phyloP scores from a whole-genome alignment of 2,797 vertebrate genomes.

The Philypnodon macrostomus region DNA sequence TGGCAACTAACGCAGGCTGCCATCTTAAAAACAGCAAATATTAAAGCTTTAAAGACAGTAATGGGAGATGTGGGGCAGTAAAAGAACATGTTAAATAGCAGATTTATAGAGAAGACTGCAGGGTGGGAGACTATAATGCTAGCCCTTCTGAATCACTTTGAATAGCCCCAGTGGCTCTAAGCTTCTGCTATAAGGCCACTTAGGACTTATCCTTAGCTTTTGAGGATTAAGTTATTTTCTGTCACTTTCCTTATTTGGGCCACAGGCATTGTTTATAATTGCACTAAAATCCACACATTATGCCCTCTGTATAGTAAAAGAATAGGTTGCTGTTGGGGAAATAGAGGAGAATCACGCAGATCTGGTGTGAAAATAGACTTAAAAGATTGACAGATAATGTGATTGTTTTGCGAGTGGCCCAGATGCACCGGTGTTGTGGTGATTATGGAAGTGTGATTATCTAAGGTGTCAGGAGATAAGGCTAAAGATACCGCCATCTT shows the following conservation, averaged over 20 bases:
- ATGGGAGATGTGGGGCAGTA: conserved; percentile 43
- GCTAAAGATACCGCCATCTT: conserved; percentile 42
- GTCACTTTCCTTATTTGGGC: conserved; percentile 76
- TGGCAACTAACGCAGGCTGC: conserved; percentile 40
- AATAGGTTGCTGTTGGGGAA: conserved; percentile 47
- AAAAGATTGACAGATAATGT: conserved; percentile 67
- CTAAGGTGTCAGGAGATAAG: conserved; percentile 52
- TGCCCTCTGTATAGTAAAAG: conserved; percentile 30
- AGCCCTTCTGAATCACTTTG: no score
- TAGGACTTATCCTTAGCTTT: conserved; percentile 75
- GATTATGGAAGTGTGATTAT: conserved; percentile 62
- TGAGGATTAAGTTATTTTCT: conserved; percentile 75
- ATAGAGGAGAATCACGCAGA: conserved; percentile 12
- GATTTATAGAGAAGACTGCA: conserved; percentile 71
- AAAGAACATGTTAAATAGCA: conserved; percentile 60
- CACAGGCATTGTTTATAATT: conserved; percentile 77
- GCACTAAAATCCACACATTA: conserved; percentile 34
- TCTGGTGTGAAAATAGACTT: conserved; percentile 62
- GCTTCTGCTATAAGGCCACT: conserved; percentile 71
- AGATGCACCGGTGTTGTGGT: conserved; percentile 43
- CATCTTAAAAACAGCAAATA: conserved; percentile 60
- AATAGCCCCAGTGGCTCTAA: conserved; percentile 58
- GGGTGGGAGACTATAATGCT: conserved; percentile 61
- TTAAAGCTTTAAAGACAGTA: conserved; percentile 62
- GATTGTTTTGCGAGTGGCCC: conserved; percentile 58